These are phyloP conservation scores for Mico argentatus DNA, from an alignment of 2,797 vertebrate genomes.

Conservation along the genomic window DNA sequence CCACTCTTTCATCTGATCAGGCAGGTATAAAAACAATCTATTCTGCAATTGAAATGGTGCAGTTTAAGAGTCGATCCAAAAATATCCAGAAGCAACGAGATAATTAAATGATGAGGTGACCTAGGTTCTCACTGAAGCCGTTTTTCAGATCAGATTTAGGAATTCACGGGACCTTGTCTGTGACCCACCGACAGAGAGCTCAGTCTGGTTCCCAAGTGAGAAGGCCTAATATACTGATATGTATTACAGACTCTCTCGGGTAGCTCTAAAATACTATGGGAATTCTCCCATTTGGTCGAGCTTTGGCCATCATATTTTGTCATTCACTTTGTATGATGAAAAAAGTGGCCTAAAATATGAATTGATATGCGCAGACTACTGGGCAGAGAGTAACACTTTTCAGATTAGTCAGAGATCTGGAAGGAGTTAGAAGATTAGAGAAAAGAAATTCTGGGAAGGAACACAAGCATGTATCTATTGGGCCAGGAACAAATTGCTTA, in stretches of 20 bases:
- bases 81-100: neutral
- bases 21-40: neutral
- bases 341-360: neutral
- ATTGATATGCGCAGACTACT: neutral
- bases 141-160: neutral
- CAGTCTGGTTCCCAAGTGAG: neutral
- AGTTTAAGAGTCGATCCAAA: neutral
- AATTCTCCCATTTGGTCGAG: neutral
- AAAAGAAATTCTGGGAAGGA: neutral
- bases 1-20: neutral
- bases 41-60: neutral
- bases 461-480: too few relatives aligned
- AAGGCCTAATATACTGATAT: neutral
- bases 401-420: neutral
- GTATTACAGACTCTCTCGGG: neutral
- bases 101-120: neutral
- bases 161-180: neutral
- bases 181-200: neutral
- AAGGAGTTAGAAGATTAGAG: neutral
- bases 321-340: neutral
- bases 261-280: neutral
- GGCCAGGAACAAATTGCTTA: neutral
- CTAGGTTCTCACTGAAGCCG: neutral
- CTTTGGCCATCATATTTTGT: neutral
- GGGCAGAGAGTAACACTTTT: neutral